Conservation (phyloP, 2,113 vertebrate genomes). For the Gobiocypris rarus region DNA sequence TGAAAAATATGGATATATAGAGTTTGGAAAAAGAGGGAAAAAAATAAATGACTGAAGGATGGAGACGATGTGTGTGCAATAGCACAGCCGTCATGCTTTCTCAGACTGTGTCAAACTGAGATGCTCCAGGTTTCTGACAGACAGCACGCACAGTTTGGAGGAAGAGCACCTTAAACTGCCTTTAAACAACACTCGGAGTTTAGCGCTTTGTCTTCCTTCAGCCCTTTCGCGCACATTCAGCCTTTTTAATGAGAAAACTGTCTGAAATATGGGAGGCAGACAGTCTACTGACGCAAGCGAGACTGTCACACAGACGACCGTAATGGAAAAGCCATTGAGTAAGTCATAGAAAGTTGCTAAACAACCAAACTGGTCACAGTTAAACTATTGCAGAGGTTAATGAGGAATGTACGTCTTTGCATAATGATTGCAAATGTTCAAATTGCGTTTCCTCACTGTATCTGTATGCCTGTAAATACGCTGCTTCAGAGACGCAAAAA, state of each 20-base stretch:
- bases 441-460: neutral
- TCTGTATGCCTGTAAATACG: neutral
- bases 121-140: constrained; percentile 33
- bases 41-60: constrained; percentile 32
- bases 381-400: constrained; percentile 10
- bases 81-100: constrained; percentile 31
- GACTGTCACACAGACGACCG: constrained; percentile 12
- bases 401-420: constrained; percentile 5
- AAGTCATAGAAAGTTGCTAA: constrained; percentile 18
- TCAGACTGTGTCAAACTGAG: constrained; percentile 40
- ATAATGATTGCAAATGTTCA: neutral
- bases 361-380: constrained; percentile 4
- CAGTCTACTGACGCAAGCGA: constrained; percentile 20
- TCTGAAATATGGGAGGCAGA: constrained; percentile 27
- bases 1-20: constrained; percentile 17
- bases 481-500: neutral
- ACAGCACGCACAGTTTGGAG: constrained; percentile 26
- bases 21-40: neutral
- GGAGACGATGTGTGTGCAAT: constrained; percentile 15
- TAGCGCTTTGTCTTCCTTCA: constrained; percentile 37
- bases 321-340: constrained; percentile 15
- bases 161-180: constrained; percentile 38
- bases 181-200: constrained; percentile 35
- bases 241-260: constrained; percentile 33
- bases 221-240: constrained; percentile 23